Percentiles rank a stretch among this genome's conserved stretches.
phyloP scores from a whole-genome alignment of 2,797 vertebrate species.

The Phoxinus dragarum region DNA sequence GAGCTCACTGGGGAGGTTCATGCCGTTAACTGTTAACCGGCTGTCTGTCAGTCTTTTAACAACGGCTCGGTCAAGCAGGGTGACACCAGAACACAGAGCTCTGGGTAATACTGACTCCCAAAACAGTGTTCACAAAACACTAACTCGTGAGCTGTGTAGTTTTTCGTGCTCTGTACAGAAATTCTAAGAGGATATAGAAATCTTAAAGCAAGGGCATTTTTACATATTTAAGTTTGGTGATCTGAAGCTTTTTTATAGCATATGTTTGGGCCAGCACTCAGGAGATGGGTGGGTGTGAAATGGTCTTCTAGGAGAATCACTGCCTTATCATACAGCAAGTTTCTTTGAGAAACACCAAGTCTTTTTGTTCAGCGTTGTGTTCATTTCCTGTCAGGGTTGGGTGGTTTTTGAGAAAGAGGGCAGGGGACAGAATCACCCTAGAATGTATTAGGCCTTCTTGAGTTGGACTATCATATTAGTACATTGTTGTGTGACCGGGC shows the following conservation, averaged over 20 bases:
- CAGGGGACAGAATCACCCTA: constrained; percentile 5
- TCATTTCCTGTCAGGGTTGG: neutral
- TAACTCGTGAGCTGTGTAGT: constrained; percentile 31
- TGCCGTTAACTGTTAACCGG: constrained; percentile 60
- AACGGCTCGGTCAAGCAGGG: constrained; percentile 55
- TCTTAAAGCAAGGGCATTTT: constrained; percentile 45
- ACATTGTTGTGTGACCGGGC: constrained; percentile 60
- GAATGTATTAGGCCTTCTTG: constrained; percentile 47
- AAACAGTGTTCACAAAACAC: constrained; percentile 52
- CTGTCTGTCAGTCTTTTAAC: constrained; percentile 53
- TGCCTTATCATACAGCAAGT: neutral
- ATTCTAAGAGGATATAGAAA: constrained; percentile 19
- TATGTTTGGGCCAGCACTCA: constrained; percentile 6
- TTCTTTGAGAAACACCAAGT: neutral
- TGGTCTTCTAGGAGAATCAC: constrained; percentile 8
- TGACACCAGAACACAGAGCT: constrained; percentile 56
- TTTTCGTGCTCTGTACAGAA: constrained; percentile 55
- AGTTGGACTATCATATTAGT: constrained; percentile 37
- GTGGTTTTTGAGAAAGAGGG: constrained; percentile 8
- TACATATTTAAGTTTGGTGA: constrained; percentile 44
- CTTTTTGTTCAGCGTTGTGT: neutral
- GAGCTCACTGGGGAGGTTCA: constrained; percentile 62
- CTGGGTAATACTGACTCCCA: constrained; percentile 36
- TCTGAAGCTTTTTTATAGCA: constrained; percentile 47
- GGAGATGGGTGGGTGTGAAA: neutral